Conservation (phyloP, 2,113 vertebrate genomes). For the Dromas ardeola region DNA sequence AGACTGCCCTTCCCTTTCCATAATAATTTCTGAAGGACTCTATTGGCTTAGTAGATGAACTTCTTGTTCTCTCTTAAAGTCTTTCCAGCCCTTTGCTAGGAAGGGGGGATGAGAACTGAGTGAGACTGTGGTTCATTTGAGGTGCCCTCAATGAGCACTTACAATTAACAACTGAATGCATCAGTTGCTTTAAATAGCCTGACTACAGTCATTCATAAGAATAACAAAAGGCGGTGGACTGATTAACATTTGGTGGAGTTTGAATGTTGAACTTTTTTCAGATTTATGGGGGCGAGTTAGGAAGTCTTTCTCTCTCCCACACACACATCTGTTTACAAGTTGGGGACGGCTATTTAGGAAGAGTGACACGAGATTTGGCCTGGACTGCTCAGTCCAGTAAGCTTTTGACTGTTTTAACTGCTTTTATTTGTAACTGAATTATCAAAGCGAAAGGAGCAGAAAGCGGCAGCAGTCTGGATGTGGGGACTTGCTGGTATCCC, state of each 20-base stretch:
- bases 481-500: neutral
- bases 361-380: neutral
- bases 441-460: neutral
- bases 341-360: neutral
- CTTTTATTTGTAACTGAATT: neutral
- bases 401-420: neutral
- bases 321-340: neutral
- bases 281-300: neutral
- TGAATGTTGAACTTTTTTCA: constrained; percentile 6
- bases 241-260: constrained; percentile 22
- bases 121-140: constrained; percentile 47
- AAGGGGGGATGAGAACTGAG: constrained; percentile 32
- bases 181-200: constrained; percentile 59
- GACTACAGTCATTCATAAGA: constrained; percentile 50
- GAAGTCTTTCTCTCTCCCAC: constrained; percentile 22
- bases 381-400: neutral
- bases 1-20: neutral
- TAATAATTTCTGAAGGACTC: neutral
- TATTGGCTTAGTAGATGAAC: constrained; percentile 2
- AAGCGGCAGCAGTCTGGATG: neutral
- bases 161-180: constrained; percentile 61
- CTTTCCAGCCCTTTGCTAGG: neutral
- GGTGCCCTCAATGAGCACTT: constrained; percentile 37
- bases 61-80: constrained; percentile 19
- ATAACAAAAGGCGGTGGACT: constrained; percentile 45